These are phyloP conservation scores for Rachycentron canadum DNA, from an alignment of 2,797 vertebrate genomes.

Conservation along the genomic window DNA sequence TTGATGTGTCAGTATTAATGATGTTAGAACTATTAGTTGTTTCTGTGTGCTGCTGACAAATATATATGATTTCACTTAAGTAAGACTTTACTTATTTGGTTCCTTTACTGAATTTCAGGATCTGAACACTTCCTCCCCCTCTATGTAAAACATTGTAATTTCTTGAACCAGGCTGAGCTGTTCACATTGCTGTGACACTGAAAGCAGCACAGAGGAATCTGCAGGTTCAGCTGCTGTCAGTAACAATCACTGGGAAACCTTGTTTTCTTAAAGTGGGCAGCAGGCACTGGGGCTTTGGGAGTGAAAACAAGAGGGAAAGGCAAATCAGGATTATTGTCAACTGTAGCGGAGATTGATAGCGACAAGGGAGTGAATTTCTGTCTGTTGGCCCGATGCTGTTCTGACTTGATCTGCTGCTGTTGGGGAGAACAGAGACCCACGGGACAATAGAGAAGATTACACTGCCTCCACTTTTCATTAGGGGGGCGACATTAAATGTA, in stretches of 20 bases:
- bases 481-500: slow-evolving; percentile 66
- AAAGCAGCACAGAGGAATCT: slow-evolving; percentile 54
- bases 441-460: slow-evolving; percentile 76
- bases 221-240: slow-evolving; percentile 73
- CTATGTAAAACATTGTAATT: slow-evolving; percentile 10
- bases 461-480: slow-evolving; percentile 79
- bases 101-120: background rate
- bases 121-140: background rate
- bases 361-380: slow-evolving; percentile 82
- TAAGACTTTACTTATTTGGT: background rate
- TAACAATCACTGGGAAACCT: slow-evolving; percentile 73
- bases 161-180: background rate
- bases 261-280: slow-evolving; percentile 73
- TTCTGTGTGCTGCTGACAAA: background rate
- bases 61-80: background rate
- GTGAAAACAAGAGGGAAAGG: slow-evolving; percentile 74
- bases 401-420: slow-evolving; percentile 78
- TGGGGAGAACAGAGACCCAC: slow-evolving; percentile 59
- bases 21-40: background rate
- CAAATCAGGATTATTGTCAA: slow-evolving; percentile 84
- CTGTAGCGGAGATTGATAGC: slow-evolving; percentile 78
- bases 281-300: slow-evolving; percentile 65
- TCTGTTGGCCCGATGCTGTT: slow-evolving; percentile 73
- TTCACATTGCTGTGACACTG: slow-evolving; percentile 32
- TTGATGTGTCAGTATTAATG: background rate